Percentiles rank a stretch among this genome's conserved stretches.
Evolutionary conservation across 2,888 invertebrate species (phyloP).

Genomic region (Drosophila melanocephala): DNA sequence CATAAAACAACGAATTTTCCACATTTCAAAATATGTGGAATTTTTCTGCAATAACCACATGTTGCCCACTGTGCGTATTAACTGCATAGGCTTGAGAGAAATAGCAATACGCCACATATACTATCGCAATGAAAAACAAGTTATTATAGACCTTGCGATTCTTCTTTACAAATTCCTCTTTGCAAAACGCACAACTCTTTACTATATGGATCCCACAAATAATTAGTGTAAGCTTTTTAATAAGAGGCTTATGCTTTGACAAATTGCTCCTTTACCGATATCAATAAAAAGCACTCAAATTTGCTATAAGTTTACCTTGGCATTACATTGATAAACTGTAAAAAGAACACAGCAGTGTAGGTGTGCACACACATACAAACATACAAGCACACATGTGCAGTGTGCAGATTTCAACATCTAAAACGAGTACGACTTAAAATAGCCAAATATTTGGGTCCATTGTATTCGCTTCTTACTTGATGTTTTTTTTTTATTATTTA

Average conservation of each 20-base stretch:
- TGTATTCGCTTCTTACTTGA: not conserved
- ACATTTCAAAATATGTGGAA: not conserved
- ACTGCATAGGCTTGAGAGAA: conserved; percentile 28
- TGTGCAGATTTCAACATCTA: not conserved
- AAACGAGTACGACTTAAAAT: not conserved
- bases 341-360: not conserved
- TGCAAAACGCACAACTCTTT: not conserved
- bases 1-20: not conserved
- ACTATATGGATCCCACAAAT: not conserved
- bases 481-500: not conserved
- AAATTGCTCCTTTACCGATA: not conserved
- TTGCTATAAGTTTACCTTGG: not conserved
- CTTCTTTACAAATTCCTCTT: not conserved
- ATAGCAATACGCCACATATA: conserved; percentile 23
- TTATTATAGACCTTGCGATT: not conserved
- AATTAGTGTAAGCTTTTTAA: not conserved
- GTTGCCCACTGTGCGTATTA: conserved; percentile 52
- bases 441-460: not conserved
- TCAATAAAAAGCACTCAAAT: not conserved
- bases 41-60: conserved; percentile 1
- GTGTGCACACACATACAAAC: not conserved
- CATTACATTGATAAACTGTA: not conserved
- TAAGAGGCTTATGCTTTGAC: not conserved
- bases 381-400: not conserved
- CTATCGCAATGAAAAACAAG: not conserved